These are phyloP conservation scores for Clarias platycephalus DNA, from an alignment of 2,797 vertebrate species.

Conservation along the genomic window DNA sequence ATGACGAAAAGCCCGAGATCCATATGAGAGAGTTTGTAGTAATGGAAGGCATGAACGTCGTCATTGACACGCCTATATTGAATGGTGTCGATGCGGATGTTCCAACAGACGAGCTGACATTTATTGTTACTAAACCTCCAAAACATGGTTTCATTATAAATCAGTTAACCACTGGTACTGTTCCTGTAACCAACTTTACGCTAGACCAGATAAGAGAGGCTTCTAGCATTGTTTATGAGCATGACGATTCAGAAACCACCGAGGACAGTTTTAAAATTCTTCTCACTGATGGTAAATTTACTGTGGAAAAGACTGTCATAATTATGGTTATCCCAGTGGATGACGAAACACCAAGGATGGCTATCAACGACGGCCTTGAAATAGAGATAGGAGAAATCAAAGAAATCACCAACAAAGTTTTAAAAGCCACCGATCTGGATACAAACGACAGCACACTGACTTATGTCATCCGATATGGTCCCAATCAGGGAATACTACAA, in stretches of 20 bases:
- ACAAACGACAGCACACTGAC: constrained; percentile 86
- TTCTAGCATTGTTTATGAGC: constrained; percentile 92
- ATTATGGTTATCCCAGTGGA: constrained; percentile 91
- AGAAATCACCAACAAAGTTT: constrained; percentile 79
- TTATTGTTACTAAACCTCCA: constrained; percentile 82
- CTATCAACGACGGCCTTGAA: constrained; percentile 92
- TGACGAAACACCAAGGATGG: constrained; percentile 94
- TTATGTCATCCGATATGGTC: constrained; percentile 86
- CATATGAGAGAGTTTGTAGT: constrained; percentile 94
- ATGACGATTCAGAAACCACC: constrained; percentile 91
- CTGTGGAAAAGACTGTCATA: constrained; percentile 76
- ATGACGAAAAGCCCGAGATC: constrained; percentile 93
- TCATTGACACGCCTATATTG: constrained; percentile 90
- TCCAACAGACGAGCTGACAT: constrained; percentile 81
- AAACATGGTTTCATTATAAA: constrained; percentile 87
- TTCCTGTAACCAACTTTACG: constrained; percentile 84
- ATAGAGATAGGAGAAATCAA: constrained; percentile 87
- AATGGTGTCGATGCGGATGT: constrained; percentile 87
- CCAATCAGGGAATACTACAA: constrained; percentile 85
- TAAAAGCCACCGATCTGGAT: constrained; percentile 94
- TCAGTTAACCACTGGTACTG: constrained; percentile 84
- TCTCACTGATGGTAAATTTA: constrained; percentile 88
- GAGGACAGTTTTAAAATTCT: constrained; percentile 86
- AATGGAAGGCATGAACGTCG: constrained; percentile 97
- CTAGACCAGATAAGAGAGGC: constrained; percentile 89